Conservation (phyloP, 2,797 vertebrate genomes). For the Eidolon dupreanum region DNA sequence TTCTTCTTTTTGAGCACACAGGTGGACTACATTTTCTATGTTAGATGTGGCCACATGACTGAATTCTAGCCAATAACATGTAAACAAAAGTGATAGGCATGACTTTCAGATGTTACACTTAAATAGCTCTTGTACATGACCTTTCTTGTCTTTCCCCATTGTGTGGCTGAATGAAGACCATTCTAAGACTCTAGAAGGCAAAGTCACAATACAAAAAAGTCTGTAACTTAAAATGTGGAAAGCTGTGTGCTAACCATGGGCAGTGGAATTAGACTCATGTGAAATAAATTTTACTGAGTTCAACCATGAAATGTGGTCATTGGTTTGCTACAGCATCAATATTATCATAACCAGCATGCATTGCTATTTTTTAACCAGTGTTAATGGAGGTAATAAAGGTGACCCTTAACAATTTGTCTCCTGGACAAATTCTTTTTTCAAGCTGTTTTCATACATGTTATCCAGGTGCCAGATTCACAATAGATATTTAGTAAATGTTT, state of each 20-base stretch:
- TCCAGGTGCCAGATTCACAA: neutral
- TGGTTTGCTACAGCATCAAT: neutral
- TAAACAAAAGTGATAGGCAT: neutral
- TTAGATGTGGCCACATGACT: neutral
- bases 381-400: neutral
- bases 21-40: neutral
- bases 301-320: neutral
- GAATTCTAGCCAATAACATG: neutral
- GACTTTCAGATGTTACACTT: neutral
- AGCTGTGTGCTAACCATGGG: neutral
- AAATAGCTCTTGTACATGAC: neutral
- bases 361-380: neutral
- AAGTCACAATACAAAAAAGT: neutral
- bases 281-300: neutral
- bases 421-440: neutral
- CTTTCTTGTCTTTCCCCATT: neutral
- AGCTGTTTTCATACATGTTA: neutral
- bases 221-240: neutral
- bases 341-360: neutral
- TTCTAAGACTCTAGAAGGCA: neutral
- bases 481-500: constrained; percentile 19
- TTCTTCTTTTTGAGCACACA: neutral
- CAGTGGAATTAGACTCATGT: neutral
- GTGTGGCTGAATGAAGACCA: neutral
- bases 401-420: neutral